Percentiles rank a stretch among this genome's conserved stretches.
Evolutionary conservation across 2,888 invertebrate genomes (phyloP).

Genomic region (Drosophila mimica): DNA sequence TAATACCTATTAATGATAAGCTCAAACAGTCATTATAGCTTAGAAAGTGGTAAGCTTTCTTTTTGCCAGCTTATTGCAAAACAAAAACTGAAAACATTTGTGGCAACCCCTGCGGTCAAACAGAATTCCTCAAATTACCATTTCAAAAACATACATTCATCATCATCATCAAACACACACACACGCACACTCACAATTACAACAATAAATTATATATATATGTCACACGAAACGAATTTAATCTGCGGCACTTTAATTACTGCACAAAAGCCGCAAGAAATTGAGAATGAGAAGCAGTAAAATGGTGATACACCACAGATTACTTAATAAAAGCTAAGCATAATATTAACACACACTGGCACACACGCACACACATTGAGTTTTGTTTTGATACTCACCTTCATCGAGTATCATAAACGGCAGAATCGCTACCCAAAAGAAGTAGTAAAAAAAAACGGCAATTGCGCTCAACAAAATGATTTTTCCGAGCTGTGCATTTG

Average conservation of each 20-base stretch:
- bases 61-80: neutral
- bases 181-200: neutral
- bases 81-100: neutral
- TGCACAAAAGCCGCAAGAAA: slow-evolving; percentile 65
- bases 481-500: slow-evolving; percentile 88
- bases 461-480: slow-evolving; percentile 86
- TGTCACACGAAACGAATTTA: slow-evolving; percentile 51
- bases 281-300: slow-evolving; percentile 9
- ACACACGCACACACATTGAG: neutral
- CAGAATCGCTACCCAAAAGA: slow-evolving; percentile 89
- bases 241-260: slow-evolving; percentile 65
- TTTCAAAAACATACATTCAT: slow-evolving; percentile 13
- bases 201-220: slow-evolving; percentile 1
- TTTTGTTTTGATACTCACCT: slow-evolving; percentile 84
- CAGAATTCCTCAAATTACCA: slow-evolving; percentile 12
- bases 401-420: slow-evolving; percentile 89
- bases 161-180: slow-evolving; percentile 8
- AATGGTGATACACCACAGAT: slow-evolving; percentile 38
- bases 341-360: slow-evolving; percentile 5
- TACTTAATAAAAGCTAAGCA: slow-evolving; percentile 69
- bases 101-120: slow-evolving; percentile 9
- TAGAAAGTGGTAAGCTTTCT: slow-evolving; percentile 7
- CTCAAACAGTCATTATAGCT: neutral
- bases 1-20: neutral
- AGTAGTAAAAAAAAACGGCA: slow-evolving; percentile 87